These are phyloP conservation scores for Torymus tubicola DNA, from an alignment of 2,888 invertebrate genomes.

Conservation along the genomic window DNA sequence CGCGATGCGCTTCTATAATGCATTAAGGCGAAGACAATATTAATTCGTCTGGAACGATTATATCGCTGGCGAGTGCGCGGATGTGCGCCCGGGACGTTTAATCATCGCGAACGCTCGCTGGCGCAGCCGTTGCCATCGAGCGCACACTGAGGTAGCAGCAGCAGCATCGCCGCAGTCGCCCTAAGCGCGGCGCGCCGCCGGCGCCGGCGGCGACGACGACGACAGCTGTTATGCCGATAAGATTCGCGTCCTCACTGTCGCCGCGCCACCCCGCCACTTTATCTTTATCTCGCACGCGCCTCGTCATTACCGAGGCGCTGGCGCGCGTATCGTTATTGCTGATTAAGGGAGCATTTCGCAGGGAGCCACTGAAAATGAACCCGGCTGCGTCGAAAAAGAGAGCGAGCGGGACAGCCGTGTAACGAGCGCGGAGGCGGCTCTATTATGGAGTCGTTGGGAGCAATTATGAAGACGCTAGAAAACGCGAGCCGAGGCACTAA, in stretches of 20 bases:
- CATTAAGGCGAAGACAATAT: conserved; percentile 22
- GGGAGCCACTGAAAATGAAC: conserved; percentile 17
- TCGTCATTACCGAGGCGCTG: conserved; percentile 18
- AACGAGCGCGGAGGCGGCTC: conserved; percentile 30
- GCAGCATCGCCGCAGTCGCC: conserved; percentile 14
- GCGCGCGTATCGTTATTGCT: conserved; percentile 32
- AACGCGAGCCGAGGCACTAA: background rate
- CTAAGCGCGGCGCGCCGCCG: conserved; percentile 2
- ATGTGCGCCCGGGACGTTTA: conserved; percentile 12
- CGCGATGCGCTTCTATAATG: conserved; percentile 9
- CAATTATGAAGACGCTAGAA: conserved; percentile 21
- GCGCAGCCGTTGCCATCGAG: conserved; percentile 3
- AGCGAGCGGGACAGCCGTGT: background rate
- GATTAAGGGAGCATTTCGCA: conserved; percentile 31
- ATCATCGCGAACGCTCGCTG: conserved; percentile 25
- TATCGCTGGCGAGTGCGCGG: background rate
- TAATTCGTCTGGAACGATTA: conserved; percentile 12
- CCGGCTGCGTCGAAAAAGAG: background rate
- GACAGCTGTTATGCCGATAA: conserved; percentile 41
- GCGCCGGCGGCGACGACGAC: conserved; percentile 6
- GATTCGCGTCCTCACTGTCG: background rate
- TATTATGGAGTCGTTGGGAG: conserved; percentile 41
- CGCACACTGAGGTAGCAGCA: background rate
- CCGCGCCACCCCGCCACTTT: background rate
- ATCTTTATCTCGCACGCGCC: conserved; percentile 24